These are phyloP conservation scores for Ophioderma brevispina DNA, from an alignment of 35 echinoderm and acorn worm species.

Conservation along the genomic window DNA sequence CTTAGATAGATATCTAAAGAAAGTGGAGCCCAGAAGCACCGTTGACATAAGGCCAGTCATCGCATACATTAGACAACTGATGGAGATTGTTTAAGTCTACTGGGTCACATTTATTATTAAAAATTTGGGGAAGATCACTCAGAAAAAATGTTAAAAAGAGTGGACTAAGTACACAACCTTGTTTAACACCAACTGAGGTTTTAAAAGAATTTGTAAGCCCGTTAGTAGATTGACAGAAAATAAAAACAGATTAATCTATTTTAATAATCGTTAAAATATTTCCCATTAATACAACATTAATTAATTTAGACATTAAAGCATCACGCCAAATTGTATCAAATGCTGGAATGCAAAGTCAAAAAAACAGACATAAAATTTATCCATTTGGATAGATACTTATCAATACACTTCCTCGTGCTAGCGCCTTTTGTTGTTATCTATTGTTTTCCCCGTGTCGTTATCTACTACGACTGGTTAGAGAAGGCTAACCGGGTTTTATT, in stretches of 20 bases:
- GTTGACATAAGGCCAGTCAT: not conserved
- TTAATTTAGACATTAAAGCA: not conserved
- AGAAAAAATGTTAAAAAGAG: not conserved
- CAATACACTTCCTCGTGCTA: too few species aligned
- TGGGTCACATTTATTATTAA: too few species aligned
- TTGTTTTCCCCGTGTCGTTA: too few species aligned
- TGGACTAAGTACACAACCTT: not conserved
- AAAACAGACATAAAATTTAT: conserved; percentile 4
- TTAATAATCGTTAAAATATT: not conserved
- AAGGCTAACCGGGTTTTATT: too few species aligned
- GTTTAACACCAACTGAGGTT: not conserved
- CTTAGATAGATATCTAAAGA: too few species aligned
- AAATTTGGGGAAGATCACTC: not conserved
- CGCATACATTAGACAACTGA: too few species aligned
- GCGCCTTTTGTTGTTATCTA: too few species aligned
- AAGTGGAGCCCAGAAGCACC: not conserved
- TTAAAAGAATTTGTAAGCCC: not conserved
- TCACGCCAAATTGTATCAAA: conserved; percentile 3
- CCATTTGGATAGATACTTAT: too few species aligned
- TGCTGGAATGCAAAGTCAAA: not conserved
- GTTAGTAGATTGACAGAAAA: not conserved
- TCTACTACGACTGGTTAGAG: too few species aligned
- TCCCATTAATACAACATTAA: not conserved
- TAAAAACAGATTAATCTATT: not conserved
- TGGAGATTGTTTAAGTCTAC: too few species aligned